Evolutionary conservation across 2,797 vertebrate species (phyloP).

Genomic region (Sylvia borin): DNA sequence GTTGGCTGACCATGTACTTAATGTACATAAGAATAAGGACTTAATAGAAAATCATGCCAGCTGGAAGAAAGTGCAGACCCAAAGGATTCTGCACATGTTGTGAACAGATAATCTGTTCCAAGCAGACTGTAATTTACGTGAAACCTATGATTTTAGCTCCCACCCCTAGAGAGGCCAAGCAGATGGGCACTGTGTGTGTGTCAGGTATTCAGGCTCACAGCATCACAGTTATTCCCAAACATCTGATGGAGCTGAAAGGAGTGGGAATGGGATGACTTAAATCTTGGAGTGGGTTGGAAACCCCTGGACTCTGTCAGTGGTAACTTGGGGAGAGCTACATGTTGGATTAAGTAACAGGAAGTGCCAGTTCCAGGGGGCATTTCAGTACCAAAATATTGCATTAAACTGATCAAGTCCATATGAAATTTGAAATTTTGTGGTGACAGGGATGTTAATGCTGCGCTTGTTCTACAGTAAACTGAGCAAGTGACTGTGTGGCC

Average conservation of each 20-base stretch:
- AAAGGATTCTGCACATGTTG: not conserved
- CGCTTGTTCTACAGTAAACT: not conserved
- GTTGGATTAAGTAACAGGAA: not conserved
- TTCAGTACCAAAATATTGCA: not conserved
- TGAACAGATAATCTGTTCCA: not conserved
- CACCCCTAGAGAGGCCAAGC: not conserved
- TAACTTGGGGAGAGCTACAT: not conserved
- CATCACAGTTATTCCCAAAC: not conserved
- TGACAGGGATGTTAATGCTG: not conserved
- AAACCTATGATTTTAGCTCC: not conserved
- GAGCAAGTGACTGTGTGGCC: not conserved
- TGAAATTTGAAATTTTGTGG: not conserved
- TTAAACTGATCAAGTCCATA: not conserved
- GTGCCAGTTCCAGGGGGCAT: not conserved
- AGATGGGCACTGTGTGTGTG: accelerated
- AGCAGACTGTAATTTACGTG: not conserved
- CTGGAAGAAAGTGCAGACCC: not conserved
- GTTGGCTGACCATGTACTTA: not conserved
- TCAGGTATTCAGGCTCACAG: not conserved
- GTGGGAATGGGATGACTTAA: not conserved
- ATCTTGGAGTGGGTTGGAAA: not conserved
- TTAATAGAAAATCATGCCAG: not conserved
- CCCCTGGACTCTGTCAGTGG: not conserved
- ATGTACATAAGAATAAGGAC: not conserved
- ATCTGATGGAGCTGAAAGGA: not conserved